Base-by-base conservation (phyloP, 2,797 vertebrate genomes). In the Fistularia commersonii region DNA sequence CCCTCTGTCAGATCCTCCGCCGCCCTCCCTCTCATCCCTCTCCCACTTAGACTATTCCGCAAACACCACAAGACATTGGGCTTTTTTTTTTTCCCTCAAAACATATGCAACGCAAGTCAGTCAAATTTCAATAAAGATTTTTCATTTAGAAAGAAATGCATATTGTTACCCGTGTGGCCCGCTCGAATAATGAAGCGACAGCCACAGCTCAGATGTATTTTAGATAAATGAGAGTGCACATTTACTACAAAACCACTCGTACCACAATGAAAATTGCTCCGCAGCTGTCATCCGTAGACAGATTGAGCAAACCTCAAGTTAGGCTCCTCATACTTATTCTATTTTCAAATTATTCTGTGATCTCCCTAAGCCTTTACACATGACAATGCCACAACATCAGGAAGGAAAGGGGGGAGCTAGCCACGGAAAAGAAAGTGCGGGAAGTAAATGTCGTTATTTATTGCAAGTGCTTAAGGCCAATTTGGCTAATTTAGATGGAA, bases 341-440 rank as follows among this genome's bases (percentile, higher is more conserved):
- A 87, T 89, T 89, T 89, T 90, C 77, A 85, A 83, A 89, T 89
- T 82, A 91, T 90, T 89, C 86, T 79, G 83, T 87, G 87, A 89
- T 89, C 86, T 85, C 77, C 71, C 66, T 81, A 81, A 87, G 69
- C 69, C 71, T 81, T 85, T 85, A 72, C 76, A 81, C 73, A 78
- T 84, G 83, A 87, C 82, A 84, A 79, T 74, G 69, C 81, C 79
- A 66, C 83, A 81, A 80, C 74, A 79, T 61, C 75, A 7, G 12
- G 51, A 60, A 39, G 51, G 45, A 60, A 69, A 41, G 11, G 11
- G 45, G 42, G 49, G 54, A 75, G 66, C 41, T 56, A 56, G 74
- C 73, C 49, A 39, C 34, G 41, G 42, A 61, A 15, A 48, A 59
- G 32, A 54, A 54, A 58, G 37, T 37, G 48, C 60, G 64, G 54